These are phyloP conservation scores for Alitta virens DNA, from an alignment of 2,888 invertebrate genomes.

Conservation along the genomic window DNA sequence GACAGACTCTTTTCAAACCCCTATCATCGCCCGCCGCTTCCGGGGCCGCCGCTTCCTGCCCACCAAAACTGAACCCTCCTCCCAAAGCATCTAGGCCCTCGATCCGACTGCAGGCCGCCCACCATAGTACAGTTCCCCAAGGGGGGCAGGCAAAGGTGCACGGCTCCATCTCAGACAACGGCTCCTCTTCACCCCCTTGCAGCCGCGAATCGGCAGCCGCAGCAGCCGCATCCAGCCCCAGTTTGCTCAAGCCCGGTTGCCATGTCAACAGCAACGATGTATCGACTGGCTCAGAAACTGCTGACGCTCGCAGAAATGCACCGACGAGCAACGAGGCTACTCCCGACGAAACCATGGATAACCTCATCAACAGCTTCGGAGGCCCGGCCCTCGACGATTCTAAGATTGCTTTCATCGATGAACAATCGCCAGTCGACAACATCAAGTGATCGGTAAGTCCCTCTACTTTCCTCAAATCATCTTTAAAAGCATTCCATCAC, in stretches of 20 bases:
- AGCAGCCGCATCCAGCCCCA: slow-evolving; percentile 37
- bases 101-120: background rate
- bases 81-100: slow-evolving; percentile 1
- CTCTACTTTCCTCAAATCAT: no score
- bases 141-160: slow-evolving; percentile 22
- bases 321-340: background rate
- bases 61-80: slow-evolving; percentile 21
- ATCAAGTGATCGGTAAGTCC: slow-evolving; percentile 9
- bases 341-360: slow-evolving; percentile 2
- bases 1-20: background rate
- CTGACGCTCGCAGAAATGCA: background rate
- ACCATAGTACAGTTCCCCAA: background rate
- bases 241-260: slow-evolving; percentile 30
- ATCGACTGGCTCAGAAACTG: background rate
- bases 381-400: slow-evolving; percentile 4
- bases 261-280: slow-evolving; percentile 28
- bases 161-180: slow-evolving; percentile 27
- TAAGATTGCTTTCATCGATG: slow-evolving; percentile 12
- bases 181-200: slow-evolving; percentile 15
- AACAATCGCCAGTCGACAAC: slow-evolving; percentile 9
- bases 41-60: slow-evolving; percentile 8
- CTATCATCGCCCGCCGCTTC: background rate
- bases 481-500: no score
- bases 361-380: slow-evolving; percentile 11
- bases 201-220: slow-evolving; percentile 35